Evolutionary conservation across 2,113 vertebrate species (phyloP).

Genomic region (Tapirus terrestris): DNA sequence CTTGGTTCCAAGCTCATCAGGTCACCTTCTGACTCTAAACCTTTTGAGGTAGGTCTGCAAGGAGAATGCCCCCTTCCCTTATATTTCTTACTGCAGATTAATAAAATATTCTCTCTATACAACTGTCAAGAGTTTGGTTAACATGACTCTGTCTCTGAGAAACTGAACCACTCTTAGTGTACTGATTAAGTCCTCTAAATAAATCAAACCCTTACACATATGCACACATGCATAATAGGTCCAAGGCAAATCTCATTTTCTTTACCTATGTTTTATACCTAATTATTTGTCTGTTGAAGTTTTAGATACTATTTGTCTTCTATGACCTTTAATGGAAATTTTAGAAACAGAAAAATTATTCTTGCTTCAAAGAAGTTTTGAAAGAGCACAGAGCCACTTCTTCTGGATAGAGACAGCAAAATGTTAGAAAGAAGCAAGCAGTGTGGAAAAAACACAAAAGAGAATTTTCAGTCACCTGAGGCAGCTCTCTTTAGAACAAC

Average conservation of each 20-base stretch:
- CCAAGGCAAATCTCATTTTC: slow-evolving; percentile 41
- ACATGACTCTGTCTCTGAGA: not conserved
- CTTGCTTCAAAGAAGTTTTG: not conserved
- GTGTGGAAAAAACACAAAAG: not conserved
- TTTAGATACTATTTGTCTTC: slow-evolving; percentile 15
- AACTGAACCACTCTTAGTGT: not conserved
- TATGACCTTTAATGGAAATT: not conserved
- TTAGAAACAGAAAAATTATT: slow-evolving; percentile 12
- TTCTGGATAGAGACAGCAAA: not conserved
- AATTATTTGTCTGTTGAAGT: slow-evolving; percentile 17
- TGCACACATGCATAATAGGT: not conserved
- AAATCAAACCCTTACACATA: not conserved
- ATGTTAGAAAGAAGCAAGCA: slow-evolving; percentile 30
- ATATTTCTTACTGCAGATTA: not conserved
- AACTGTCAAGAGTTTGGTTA: slow-evolving; percentile 3
- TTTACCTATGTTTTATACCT: not conserved
- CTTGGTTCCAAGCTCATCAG: not conserved
- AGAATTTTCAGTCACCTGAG: slow-evolving; percentile 26
- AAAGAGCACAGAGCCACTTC: not conserved
- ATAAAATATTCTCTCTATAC: not conserved
- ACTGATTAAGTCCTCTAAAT: not conserved
- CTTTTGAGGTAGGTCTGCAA: not conserved
- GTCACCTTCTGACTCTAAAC: not conserved
- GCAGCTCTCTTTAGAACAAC: not conserved
- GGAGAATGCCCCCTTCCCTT: not conserved